Conservation (phyloP, 2,113 vertebrate genomes). For the Halichoerus grypus region DNA sequence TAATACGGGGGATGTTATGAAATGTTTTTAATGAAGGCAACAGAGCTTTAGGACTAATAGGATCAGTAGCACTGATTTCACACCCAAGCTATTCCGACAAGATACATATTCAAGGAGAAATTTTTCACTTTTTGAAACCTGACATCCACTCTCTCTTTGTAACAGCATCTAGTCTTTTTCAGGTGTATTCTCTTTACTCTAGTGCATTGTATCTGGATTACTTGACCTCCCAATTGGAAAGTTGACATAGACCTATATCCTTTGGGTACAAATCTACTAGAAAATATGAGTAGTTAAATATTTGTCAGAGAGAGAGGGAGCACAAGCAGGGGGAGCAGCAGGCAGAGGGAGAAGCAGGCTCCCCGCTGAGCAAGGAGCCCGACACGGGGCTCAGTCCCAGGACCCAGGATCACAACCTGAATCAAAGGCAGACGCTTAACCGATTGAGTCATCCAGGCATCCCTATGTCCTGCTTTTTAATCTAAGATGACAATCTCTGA, state of each 20-base stretch:
- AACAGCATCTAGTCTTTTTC: not conserved
- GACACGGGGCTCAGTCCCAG: too few relatives aligned
- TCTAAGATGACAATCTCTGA: not conserved
- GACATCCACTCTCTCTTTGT: not conserved
- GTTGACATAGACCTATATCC: not conserved
- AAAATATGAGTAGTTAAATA: too few relatives aligned
- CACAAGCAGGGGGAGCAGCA: too few relatives aligned
- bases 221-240: not conserved
- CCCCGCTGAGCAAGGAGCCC: too few relatives aligned
- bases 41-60: not conserved
- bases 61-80: not conserved
- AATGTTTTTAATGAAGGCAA: not conserved
- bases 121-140: not conserved
- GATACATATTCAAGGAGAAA: not conserved
- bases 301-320: too few relatives aligned
- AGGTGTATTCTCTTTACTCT: not conserved
- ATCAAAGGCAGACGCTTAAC: too few relatives aligned
- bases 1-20: not conserved
- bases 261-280: too few relatives aligned
- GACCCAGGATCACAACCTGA: too few relatives aligned
- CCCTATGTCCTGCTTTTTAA: not conserved
- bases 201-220: not conserved
- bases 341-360: too few relatives aligned
- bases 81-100: not conserved
- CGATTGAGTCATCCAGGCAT: too few relatives aligned